These are phyloP conservation scores for Cephalopterus ornatus DNA, from an alignment of 2,113 vertebrate genomes.

Conservation along the genomic window DNA sequence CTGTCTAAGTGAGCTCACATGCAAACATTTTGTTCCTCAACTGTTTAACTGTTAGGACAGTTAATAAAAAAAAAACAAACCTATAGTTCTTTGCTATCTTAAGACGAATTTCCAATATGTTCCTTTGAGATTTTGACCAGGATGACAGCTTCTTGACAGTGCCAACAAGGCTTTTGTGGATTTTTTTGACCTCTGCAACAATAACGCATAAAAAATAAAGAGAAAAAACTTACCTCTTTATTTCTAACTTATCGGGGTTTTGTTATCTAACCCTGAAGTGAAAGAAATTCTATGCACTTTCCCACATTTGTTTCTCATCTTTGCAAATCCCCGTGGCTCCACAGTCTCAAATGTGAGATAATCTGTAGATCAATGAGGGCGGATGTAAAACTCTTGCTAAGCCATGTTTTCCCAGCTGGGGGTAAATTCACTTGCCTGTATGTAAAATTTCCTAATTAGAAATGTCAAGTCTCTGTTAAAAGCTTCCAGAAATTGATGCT, in stretches of 20 bases:
- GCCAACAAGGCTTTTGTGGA: not conserved
- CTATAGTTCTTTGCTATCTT: not conserved
- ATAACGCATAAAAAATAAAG: not conserved
- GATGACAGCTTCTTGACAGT: not conserved
- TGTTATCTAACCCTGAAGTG: constrained; percentile 71
- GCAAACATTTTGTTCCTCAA: not conserved
- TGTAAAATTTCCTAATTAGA: constrained; percentile 84
- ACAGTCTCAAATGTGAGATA: constrained; percentile 85
- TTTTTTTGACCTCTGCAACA: constrained; percentile 25
- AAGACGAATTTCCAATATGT: not conserved
- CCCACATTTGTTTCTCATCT: constrained; percentile 82
- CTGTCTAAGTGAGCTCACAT: not conserved
- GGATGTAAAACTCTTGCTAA: constrained; percentile 92
- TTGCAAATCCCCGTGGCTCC: constrained; percentile 75
- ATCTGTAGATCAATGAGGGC: constrained; percentile 91
- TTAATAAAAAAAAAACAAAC: not conserved
- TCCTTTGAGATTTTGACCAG: not conserved
- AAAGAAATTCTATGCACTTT: constrained; percentile 78
- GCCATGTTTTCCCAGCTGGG: constrained; percentile 89
- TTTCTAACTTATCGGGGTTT: constrained; percentile 61
- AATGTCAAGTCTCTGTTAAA: constrained; percentile 77
- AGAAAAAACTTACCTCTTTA: constrained; percentile 53
- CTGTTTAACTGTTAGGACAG: not conserved
- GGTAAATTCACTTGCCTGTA: constrained; percentile 87
- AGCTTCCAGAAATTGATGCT: constrained; percentile 66